Percentiles rank a stretch among this genome's conserved stretches.
Evolutionary conservation across 2,888 invertebrate genomes (phyloP).

Genomic region (Thalpophila matura): DNA sequence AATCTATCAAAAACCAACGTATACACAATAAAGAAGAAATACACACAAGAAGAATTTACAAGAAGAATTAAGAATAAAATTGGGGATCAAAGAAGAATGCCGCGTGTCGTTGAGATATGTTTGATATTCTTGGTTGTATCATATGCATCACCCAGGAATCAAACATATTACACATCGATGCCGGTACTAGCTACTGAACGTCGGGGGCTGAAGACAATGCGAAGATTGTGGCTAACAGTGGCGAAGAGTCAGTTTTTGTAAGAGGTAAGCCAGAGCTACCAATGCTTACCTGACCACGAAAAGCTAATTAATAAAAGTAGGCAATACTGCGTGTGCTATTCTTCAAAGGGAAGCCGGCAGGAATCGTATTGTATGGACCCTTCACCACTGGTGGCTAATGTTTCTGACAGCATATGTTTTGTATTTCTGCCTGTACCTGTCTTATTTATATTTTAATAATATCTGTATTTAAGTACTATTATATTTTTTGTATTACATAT

Average conservation of each 20-base stretch:
- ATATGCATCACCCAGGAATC: conserved; percentile 98
- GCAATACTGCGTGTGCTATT: no score
- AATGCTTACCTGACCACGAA: no score
- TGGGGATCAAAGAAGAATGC: conserved; percentile 56
- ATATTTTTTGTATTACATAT: no score
- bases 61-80: conserved; percentile 14
- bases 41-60: conserved; percentile 45
- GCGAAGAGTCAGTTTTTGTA: no score
- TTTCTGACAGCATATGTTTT: not conserved
- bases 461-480: no score
- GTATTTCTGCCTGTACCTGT: not conserved
- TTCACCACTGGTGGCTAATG: not conserved
- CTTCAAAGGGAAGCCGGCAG: no score
- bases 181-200: conserved; percentile 61
- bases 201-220: conserved; percentile 7
- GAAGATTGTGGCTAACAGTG: conserved; percentile 24
- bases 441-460: not conserved
- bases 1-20: no score
- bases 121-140: conserved; percentile 99
- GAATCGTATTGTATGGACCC: no score
- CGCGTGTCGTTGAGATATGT: conserved; percentile 97
- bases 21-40: not conserved
- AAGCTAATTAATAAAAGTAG: no score
- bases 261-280: no score
- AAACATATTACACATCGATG: conserved; percentile 99